Evolutionary conservation across 2,113 vertebrate genomes (phyloP).

Genomic region (Capra hircus): DNA sequence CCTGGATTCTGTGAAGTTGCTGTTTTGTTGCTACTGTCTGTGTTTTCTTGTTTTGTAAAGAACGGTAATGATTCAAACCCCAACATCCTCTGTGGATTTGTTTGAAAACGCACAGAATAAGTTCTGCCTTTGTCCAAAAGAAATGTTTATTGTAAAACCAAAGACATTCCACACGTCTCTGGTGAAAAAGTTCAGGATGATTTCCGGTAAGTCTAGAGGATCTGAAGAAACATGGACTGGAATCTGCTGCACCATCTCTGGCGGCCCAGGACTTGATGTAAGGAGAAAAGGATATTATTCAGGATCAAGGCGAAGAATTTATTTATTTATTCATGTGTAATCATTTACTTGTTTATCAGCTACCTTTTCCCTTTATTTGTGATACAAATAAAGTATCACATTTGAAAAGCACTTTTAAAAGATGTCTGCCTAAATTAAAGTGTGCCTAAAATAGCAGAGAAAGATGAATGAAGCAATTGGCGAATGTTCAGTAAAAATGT

Average conservation of each 20-base stretch:
- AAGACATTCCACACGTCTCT: not conserved
- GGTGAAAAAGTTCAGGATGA: not conserved
- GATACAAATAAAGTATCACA: not conserved
- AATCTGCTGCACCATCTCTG: not conserved
- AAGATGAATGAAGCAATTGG: not conserved
- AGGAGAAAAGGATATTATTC: constrained; percentile 1
- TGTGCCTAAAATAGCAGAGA: not conserved
- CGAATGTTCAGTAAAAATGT: not conserved
- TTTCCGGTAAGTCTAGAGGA: not conserved
- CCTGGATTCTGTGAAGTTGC: not conserved
- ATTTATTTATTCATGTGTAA: not conserved
- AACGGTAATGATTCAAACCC: not conserved
- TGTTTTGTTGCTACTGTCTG: not conserved
- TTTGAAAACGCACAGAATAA: not conserved
- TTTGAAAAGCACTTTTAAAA: not conserved
- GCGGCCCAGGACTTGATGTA: not conserved
- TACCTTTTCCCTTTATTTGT: not conserved
- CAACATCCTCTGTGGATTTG: not conserved
- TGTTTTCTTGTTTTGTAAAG: constrained; percentile 26
- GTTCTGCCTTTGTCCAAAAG: not conserved
- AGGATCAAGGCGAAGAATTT: not conserved
- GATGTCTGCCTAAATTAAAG: not conserved
- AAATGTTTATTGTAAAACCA: not conserved
- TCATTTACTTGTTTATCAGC: not conserved
- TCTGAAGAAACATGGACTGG: not conserved